Evolutionary conservation across 2,113 vertebrate genomes (phyloP), one percentile per base, ranked within the genome.

Genomic region (Dromaius novaehollandiae): DNA sequence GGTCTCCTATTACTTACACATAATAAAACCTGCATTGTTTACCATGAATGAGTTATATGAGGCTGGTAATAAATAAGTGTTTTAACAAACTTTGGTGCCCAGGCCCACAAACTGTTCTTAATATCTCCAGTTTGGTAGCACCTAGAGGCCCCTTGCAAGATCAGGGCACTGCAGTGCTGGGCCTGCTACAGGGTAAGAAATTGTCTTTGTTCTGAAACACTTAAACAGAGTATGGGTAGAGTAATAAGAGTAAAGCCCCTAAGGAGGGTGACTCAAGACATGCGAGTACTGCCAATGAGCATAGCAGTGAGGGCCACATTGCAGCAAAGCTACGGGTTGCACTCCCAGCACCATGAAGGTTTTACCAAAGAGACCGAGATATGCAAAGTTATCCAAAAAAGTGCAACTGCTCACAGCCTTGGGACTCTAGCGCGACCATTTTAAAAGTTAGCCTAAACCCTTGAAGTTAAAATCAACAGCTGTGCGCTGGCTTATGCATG

Each of bases 41-140:
- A 96, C 94, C 71, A 12, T n/a, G 56, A 93, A 88, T 26, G 82
- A 74, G 92, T 68, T 96, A 95, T 89, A 89, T 66, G 94, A 96
- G 91, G 93, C 89, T 86, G 94, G 95, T 76, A 91, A 97, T 95
- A 97, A 97, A 94, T 96, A 97, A 96, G 91, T 86, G 94, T 42
- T 94, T 91, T 84, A 95, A 88, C 94, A 94, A 96, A 96, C 94
- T 69, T 93, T 53, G 86, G 68, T 91, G 83, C 91, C 84, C 83
- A 93, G 88, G 50, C 86, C 44, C 87, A 78, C 66, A 96, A 60
- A 90, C 69, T 75, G 81, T 63, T 89, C 91, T 91, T 88, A 91
- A 90, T 97, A 75, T 82, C 89, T 91, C 34, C 64, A 90, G 76
- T 91, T 92, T 95, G 93, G 85, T 91, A 95, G 91, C 95, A 96